phyloP scores from a whole-genome alignment of 2,797 vertebrate genomes.

The Falco cherrug region DNA sequence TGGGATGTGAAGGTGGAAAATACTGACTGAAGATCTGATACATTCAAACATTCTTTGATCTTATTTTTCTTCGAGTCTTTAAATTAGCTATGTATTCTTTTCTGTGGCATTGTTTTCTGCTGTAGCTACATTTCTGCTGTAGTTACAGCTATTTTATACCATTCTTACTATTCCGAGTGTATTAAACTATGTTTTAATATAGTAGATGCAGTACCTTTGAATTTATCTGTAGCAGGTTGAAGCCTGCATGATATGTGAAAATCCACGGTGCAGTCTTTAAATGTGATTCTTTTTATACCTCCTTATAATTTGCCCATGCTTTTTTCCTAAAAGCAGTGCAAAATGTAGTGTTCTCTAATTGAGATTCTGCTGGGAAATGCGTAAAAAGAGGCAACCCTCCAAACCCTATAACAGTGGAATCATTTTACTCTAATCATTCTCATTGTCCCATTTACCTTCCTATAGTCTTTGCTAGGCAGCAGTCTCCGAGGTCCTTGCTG shows the following conservation, averaged over 20 bases:
- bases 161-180: neutral
- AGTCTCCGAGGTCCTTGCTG: neutral
- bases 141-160: neutral
- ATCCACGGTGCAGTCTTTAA: neutral
- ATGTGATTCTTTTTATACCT: neutral
- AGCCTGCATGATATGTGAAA: neutral
- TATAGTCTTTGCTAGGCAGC: neutral
- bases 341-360: neutral
- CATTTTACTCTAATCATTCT: neutral
- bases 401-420: neutral
- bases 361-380: neutral
- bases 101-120: neutral
- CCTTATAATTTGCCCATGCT: neutral
- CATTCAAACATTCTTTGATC: neutral
- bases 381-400: neutral
- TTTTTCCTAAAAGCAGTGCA: neutral
- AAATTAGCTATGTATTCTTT: neutral
- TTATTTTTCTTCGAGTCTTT: neutral
- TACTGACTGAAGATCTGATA: neutral
- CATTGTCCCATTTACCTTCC: neutral
- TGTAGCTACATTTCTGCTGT: neutral
- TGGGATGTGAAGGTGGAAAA: neutral
- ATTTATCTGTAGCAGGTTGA: neutral
- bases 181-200: neutral
- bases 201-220: neutral